Conservation (phyloP, 1,140 invertebrate genomes). For the Leptinotarsa texana region DNA sequence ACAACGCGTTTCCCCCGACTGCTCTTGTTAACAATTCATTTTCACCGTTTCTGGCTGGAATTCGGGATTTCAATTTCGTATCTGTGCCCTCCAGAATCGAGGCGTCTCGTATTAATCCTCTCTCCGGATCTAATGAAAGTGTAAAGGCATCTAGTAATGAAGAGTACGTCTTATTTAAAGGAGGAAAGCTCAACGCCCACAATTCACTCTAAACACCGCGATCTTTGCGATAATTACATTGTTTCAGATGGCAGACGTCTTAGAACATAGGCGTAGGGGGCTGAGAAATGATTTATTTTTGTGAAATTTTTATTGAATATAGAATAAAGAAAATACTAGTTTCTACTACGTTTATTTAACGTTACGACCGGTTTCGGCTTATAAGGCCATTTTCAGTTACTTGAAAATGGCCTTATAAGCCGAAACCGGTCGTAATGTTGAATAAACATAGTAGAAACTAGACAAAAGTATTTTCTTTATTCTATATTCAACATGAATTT, state of each 20-base stretch:
- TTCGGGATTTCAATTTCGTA: constrained; percentile 8
- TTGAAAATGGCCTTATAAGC: too few species aligned
- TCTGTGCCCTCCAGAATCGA: constrained; percentile 1
- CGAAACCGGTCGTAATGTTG: too few species aligned
- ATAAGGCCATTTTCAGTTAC: too few species aligned
- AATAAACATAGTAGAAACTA: too few species aligned
- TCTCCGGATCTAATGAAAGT: neutral
- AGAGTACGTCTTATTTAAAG: constrained; percentile 8
- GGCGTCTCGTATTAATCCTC: neutral
- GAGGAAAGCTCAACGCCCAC: neutral
- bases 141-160: constrained; percentile 8
- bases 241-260: neutral
- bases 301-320: neutral
- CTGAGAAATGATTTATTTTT: neutral
- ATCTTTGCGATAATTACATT: constrained; percentile 4
- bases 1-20: neutral
- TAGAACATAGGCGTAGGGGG: neutral
- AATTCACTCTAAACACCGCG: neutral
- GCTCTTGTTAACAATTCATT: neutral
- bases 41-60: neutral
- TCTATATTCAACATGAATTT: too few species aligned
- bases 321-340: too few species aligned
- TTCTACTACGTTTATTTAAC: too few species aligned
- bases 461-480: too few species aligned
- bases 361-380: too few species aligned